phyloP scores from a whole-genome alignment of 1,140 invertebrate species.

The Anoplolepis gracilipes region DNA sequence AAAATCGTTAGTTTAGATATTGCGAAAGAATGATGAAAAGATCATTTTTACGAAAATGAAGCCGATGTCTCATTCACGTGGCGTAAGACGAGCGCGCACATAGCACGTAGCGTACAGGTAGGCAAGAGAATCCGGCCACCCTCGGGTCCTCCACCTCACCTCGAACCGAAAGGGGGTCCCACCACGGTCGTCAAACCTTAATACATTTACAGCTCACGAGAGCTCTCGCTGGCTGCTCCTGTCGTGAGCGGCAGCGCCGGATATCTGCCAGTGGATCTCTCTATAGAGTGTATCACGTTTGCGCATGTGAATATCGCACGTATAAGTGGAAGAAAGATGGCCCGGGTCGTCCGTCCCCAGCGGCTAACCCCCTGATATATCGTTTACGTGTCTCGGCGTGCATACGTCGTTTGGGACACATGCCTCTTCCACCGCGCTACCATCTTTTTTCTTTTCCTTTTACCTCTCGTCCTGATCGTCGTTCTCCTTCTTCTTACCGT shows the following conservation, averaged over 20 bases:
- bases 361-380: slow-evolving; percentile 86
- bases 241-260: slow-evolving; percentile 72
- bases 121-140: slow-evolving; percentile 60
- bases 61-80: slow-evolving; percentile 41
- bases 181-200: slow-evolving; percentile 85
- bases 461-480: slow-evolving; percentile 8
- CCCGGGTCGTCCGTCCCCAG: slow-evolving; percentile 85
- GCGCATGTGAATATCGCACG: slow-evolving; percentile 84
- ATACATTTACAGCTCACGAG: slow-evolving; percentile 86
- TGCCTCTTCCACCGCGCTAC: slow-evolving; percentile 76
- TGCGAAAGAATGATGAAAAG: slow-evolving; percentile 7
- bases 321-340: slow-evolving; percentile 85
- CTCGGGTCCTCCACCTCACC: slow-evolving; percentile 35
- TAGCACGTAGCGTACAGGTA: slow-evolving; percentile 65
- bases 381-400: slow-evolving; percentile 86
- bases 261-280: slow-evolving; percentile 80
- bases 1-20: background rate
- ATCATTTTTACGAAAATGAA: slow-evolving; percentile 43
- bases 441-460: slow-evolving; percentile 60
- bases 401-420: slow-evolving; percentile 85
- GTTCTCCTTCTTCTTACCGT: slow-evolving; percentile 13
- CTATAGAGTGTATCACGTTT: slow-evolving; percentile 83
- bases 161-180: slow-evolving; percentile 76
- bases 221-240: slow-evolving; percentile 69
- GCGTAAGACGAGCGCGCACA: slow-evolving; percentile 57